A percentile compares a stretch with the other conserved stretches of the same genome.
Conservation (phyloP, 2,888 invertebrate species). For the Nomada ferruginata region DNA sequence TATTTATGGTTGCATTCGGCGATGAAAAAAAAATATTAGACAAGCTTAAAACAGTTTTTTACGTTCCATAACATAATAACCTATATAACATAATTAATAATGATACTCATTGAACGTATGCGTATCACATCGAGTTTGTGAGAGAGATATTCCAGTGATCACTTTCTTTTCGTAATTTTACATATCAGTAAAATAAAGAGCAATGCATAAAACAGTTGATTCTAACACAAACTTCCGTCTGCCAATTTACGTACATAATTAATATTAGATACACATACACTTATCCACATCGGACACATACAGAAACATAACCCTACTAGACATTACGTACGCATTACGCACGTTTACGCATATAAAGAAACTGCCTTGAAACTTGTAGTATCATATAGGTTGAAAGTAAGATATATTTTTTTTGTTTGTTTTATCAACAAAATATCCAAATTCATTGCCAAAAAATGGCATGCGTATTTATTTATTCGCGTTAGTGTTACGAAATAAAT, state of each 20-base stretch:
- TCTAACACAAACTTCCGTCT: conserved; percentile 39
- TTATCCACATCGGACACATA: conserved; percentile 40
- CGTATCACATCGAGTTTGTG: neutral
- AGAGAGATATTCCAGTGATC: conserved; percentile 3
- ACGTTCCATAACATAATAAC: conserved; percentile 69
- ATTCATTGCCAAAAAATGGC: conserved; percentile 1
- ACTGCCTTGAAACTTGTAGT: conserved; percentile 23
- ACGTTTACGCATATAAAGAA: conserved; percentile 20
- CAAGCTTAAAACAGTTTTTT: conserved; percentile 44
- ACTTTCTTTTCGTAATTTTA: conserved; percentile 8
- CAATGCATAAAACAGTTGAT: conserved; percentile 23
- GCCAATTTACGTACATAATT: conserved; percentile 54
- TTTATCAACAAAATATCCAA: conserved; percentile 17
- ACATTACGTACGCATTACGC: conserved; percentile 28
- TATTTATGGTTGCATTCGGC: conserved; percentile 26
- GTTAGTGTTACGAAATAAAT: neutral
- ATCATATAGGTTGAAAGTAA: conserved; percentile 4
- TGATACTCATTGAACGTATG: conserved; percentile 83
- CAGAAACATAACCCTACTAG: conserved; percentile 45
- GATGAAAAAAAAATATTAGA: conserved; percentile 28
- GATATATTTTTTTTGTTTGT: neutral
- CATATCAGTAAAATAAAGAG: conserved; percentile 32
- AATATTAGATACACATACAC: conserved; percentile 48
- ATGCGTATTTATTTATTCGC: neutral
- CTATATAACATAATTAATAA: conserved; percentile 47